Conservation (phyloP, 2,888 invertebrate species). For the Xestia sexstrigata region DNA sequence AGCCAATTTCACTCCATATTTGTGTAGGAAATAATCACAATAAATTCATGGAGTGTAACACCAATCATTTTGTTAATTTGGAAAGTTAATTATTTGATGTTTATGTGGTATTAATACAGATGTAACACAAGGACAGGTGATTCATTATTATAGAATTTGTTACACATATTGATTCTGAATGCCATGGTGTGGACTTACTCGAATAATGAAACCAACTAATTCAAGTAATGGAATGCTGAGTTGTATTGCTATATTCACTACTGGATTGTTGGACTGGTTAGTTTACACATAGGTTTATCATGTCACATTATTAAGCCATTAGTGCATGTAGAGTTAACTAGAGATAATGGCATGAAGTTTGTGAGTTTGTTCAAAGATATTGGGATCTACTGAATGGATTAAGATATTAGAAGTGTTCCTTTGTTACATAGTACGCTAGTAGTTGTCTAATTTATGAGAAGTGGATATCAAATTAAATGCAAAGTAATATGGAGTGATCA, state of each 20-base stretch:
- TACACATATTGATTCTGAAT: conserved; percentile 18
- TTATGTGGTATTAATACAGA: conserved; percentile 24
- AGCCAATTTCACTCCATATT: conserved; percentile 38
- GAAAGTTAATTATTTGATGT: conserved; percentile 7
- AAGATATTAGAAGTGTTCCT: conserved; percentile 42
- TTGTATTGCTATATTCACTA: conserved; percentile 22
- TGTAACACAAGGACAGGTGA: conserved; percentile 8
- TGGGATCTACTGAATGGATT: conserved; percentile 35
- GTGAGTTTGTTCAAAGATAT: conserved; percentile 39
- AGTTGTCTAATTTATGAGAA: conserved; percentile 42
- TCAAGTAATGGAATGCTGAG: conserved; percentile 13
- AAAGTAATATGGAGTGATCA: conserved; percentile 54
- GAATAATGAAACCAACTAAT: conserved; percentile 11
- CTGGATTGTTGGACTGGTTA: conserved; percentile 32
- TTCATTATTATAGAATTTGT: conserved; percentile 1
- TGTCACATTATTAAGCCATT: conserved; percentile 24
- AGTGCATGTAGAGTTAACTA: conserved; percentile 39
- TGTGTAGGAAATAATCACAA: conserved; percentile 38
- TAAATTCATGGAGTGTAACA: conserved; percentile 37
- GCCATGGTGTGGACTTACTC: neutral
- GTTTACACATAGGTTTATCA: conserved; percentile 32
- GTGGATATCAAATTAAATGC: conserved; percentile 35
- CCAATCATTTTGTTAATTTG: conserved; percentile 35
- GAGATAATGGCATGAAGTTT: conserved; percentile 36
- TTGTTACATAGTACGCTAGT: conserved; percentile 60